Evolutionary conservation across 2,797 vertebrate species (phyloP).

Genomic region (Parauchenoglanis ngamensis): DNA sequence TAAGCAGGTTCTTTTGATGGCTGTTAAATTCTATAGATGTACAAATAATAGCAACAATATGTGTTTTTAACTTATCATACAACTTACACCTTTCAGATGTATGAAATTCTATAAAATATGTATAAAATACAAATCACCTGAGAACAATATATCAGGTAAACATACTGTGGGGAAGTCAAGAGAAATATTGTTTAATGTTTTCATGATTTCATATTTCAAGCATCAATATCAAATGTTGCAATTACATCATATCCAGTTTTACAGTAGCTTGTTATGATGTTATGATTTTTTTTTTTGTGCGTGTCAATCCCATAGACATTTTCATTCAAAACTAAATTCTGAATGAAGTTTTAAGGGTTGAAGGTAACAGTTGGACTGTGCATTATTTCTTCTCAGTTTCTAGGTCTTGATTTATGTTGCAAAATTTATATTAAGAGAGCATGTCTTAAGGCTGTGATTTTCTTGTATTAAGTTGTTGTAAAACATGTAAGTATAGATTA

Average conservation of each 20-base stretch:
- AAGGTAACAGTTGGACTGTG: conserved; percentile 55
- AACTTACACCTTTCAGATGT: neutral
- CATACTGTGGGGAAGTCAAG: neutral
- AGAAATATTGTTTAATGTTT: neutral
- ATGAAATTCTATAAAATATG: neutral
- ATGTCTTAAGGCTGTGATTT: conserved; percentile 63
- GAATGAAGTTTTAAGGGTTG: conserved; percentile 13
- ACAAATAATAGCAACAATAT: neutral
- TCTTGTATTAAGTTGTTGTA: conserved; percentile 46
- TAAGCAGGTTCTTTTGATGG: conserved; percentile 59
- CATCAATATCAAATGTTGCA: neutral
- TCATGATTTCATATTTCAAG: neutral
- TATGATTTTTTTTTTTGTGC: neutral
- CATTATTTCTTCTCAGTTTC: conserved; percentile 29
- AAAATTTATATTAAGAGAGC: conserved; percentile 66
- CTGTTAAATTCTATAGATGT: conserved; percentile 44
- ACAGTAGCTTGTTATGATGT: neutral
- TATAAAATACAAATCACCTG: neutral
- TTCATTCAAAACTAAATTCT: neutral
- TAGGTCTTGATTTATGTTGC: conserved; percentile 66
- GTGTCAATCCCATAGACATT: neutral
- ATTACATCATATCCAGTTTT: neutral
- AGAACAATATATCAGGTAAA: conserved; percentile 20
- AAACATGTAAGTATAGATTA: conserved; percentile 67
- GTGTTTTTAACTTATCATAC: conserved; percentile 5